These are phyloP conservation scores for Scolopax bukidnonensis DNA, from an alignment of 2,797 vertebrate genomes.

Conservation along the genomic window DNA sequence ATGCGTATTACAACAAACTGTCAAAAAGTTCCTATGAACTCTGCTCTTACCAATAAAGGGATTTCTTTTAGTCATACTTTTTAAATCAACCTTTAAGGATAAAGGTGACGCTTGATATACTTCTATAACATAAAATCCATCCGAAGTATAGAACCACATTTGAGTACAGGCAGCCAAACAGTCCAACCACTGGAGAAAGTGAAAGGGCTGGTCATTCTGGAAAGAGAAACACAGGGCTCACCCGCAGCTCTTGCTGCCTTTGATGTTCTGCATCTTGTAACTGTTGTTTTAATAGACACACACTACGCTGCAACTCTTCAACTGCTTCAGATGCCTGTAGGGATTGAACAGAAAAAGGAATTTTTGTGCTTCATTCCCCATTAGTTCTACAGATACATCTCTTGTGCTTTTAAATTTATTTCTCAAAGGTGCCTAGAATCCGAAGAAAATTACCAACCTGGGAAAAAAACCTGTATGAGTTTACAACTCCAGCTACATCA, in stretches of 20 bases:
- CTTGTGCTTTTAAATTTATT: not conserved
- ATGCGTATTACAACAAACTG: not conserved
- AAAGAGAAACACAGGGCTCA: slow-evolving; percentile 68
- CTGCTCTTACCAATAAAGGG: not conserved
- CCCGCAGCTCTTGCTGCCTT: slow-evolving; percentile 84
- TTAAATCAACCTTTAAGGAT: not conserved
- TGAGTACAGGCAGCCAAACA: not conserved
- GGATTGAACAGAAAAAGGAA: slow-evolving; percentile 35
- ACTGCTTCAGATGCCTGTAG: slow-evolving; percentile 84
- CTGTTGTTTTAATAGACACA: slow-evolving; percentile 84
- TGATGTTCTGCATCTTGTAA: slow-evolving; percentile 85
- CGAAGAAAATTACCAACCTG: not conserved
- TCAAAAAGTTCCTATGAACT: not conserved
- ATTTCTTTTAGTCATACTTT: not conserved
- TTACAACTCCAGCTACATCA: fast-evolving
- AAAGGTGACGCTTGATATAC: not conserved
- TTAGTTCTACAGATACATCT: not conserved
- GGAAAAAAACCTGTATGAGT: not conserved
- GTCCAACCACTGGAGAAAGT: not conserved
- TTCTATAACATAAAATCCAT: not conserved
- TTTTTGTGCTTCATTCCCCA: not conserved
- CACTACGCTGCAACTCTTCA: slow-evolving; percentile 81
- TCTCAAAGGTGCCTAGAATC: not conserved
- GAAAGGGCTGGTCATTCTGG: not conserved
- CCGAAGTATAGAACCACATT: fast-evolving